Percentiles rank a stretch among this genome's conserved stretches.
Conservation (phyloP, 2,888 invertebrate genomes). For the Cheilosia vernalis region DNA sequence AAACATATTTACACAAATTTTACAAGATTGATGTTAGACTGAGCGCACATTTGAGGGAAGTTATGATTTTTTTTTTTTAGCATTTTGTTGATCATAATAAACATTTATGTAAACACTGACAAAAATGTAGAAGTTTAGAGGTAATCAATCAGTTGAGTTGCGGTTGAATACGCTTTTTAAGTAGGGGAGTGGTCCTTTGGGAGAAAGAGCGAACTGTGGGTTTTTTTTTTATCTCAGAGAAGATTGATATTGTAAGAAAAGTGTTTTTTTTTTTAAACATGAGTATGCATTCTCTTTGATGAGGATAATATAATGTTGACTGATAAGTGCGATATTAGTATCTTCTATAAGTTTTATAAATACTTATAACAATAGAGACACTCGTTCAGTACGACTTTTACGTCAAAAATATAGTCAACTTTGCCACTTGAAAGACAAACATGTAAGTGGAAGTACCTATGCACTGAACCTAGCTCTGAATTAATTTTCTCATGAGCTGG, state of each 20-base stretch:
- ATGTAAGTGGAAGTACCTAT: too few species aligned
- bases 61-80: constrained; percentile 16
- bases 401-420: too few species aligned
- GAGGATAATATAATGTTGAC: too few species aligned
- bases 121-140: constrained; percentile 16
- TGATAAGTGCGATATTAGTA: too few species aligned
- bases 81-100: constrained; percentile 30
- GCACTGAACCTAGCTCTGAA: too few species aligned
- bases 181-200: constrained; percentile 12
- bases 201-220: constrained; percentile 1
- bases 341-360: too few species aligned
- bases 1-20: constrained; percentile 52
- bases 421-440: too few species aligned
- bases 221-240: neutral
- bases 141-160: constrained; percentile 66
- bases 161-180: constrained; percentile 33
- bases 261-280: too few species aligned
- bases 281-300: too few species aligned
- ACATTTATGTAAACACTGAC: constrained; percentile 29
- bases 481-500: too few species aligned
- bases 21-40: constrained; percentile 63
- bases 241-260: neutral
- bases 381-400: too few species aligned
- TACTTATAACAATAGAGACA: too few species aligned
- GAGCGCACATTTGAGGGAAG: constrained; percentile 41